Base-by-base conservation (phyloP, 2,888 invertebrate species). In the Parnassius apollo region DNA sequence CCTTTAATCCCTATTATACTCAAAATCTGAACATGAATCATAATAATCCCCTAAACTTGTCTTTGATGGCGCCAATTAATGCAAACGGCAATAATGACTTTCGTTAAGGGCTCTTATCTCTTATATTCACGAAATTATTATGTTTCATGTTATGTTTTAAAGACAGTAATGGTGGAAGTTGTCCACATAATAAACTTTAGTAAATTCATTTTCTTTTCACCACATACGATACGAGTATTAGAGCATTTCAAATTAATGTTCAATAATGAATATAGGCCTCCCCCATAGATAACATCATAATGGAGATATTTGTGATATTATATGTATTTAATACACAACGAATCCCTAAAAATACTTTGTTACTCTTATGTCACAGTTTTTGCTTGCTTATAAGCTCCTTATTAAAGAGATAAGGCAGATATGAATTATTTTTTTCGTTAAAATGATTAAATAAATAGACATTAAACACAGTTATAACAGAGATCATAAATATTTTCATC, bases 11-110 rank as follows among this genome's bases (percentile, higher is more conserved):
- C 49, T n/a, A 7, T 49, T 49, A 49, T 9, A 49, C 13, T 49
- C 13, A 2, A 49, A 49, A 49, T 49, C 42, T 55, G 50, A 61
- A 22, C 25, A n/a, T n/a, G n/a, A n/a, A n/a, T 22, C 49, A 44
- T 62, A 57, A 57, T 62, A 57, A 62, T 57, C 62, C 53, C 62
- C 13, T 46, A 42, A 52, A 62, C 62, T 57, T 57, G 62, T 57
- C 62, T 59, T 51, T 49, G 51, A 58, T 46, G 62, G 22, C 11
- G 42, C 10, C 62, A 62, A 62, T 62, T 62, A 62, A 62, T 53
- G 57, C 57, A 62, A 62, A 62, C 57, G 57, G 57, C 62, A 42
- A 52, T 53, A 48, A 57, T 62, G 46, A 53, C 53, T 57, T 58
- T 57, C 53, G 13, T 42, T 42, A 13, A 49, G 22, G 42, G 48